Percentiles rank a stretch among this genome's conserved stretches.
Conservation (phyloP, 2,797 vertebrate genomes). For the Threskiornis aethiopicus region DNA sequence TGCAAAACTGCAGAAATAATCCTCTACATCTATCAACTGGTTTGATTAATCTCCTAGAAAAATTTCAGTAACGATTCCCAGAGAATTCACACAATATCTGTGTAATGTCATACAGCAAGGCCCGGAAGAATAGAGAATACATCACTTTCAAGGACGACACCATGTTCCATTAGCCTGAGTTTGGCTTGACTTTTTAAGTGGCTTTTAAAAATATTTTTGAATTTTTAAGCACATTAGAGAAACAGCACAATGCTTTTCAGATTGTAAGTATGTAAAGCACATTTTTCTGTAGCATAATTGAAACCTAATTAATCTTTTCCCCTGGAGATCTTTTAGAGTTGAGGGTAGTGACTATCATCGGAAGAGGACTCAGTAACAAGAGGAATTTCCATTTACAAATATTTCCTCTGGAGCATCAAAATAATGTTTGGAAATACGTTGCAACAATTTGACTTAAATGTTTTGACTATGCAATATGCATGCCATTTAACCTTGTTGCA, state of each 20-base stretch:
- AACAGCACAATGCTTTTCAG: constrained; percentile 76
- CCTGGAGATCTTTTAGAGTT: constrained; percentile 64
- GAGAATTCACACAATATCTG: constrained; percentile 57
- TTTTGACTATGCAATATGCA: background rate
- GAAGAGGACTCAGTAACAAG: constrained; percentile 36
- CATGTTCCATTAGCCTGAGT: constrained; percentile 75
- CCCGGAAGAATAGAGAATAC: constrained; percentile 20
- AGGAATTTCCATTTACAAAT: constrained; percentile 47
- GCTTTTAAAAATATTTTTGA: constrained; percentile 81
- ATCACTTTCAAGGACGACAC: constrained; percentile 70
- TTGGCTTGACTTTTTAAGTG: constrained; percentile 78
- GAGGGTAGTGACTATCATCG: constrained; percentile 59
- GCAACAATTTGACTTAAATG: background rate
- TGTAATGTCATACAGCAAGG: constrained; percentile 40
- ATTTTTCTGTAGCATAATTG: constrained; percentile 73
- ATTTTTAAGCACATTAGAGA: constrained; percentile 80
- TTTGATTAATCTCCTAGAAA: constrained; percentile 49
- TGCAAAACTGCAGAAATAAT: constrained; percentile 1
- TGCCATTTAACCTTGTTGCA: background rate
- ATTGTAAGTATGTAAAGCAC: constrained; percentile 68
- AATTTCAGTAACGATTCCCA: constrained; percentile 44
- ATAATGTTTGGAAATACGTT: constrained; percentile 1
- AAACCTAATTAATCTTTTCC: constrained; percentile 79
- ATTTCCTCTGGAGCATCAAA: constrained; percentile 47
- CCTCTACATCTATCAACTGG: background rate